These are phyloP conservation scores for Dinomys branickii DNA, from an alignment of 2,113 vertebrate genomes.

Conservation along the genomic window DNA sequence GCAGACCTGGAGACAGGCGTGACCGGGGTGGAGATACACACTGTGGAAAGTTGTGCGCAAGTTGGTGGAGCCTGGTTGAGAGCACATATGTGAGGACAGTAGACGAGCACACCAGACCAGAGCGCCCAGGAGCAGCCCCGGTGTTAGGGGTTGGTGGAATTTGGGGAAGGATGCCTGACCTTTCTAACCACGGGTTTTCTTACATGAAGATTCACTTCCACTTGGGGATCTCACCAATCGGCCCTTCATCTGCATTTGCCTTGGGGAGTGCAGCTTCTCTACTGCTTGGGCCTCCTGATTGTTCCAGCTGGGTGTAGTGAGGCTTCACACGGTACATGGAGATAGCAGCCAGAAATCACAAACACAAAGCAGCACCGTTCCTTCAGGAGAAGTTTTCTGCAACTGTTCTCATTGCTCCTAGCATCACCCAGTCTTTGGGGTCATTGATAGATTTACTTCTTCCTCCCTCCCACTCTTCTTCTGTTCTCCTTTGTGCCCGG, in stretches of 20 bases:
- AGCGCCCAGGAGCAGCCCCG: neutral
- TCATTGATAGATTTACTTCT: neutral
- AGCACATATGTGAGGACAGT: accelerated
- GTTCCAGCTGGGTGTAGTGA: neutral
- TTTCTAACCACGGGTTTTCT: neutral
- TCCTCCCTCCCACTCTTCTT: neutral
- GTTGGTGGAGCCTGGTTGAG: neutral
- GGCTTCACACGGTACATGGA: neutral
- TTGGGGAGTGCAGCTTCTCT: neutral
- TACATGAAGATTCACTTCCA: neutral
- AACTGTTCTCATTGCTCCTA: neutral
- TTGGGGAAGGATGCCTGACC: neutral
- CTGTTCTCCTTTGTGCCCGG: neutral
- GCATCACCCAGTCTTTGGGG: neutral
- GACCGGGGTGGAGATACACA: neutral
- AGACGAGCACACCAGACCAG: neutral
- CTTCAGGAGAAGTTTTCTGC: neutral
- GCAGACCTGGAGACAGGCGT: neutral
- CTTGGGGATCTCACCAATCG: neutral
- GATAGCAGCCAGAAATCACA: neutral
- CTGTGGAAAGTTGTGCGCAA: neutral
- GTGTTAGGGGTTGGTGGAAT: neutral
- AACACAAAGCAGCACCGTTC: neutral
- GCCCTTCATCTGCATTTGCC: neutral
- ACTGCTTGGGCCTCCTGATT: too few relatives aligned